Evolutionary conservation across 2,797 vertebrate genomes (phyloP).

Genomic region (Gobio occitaniae): DNA sequence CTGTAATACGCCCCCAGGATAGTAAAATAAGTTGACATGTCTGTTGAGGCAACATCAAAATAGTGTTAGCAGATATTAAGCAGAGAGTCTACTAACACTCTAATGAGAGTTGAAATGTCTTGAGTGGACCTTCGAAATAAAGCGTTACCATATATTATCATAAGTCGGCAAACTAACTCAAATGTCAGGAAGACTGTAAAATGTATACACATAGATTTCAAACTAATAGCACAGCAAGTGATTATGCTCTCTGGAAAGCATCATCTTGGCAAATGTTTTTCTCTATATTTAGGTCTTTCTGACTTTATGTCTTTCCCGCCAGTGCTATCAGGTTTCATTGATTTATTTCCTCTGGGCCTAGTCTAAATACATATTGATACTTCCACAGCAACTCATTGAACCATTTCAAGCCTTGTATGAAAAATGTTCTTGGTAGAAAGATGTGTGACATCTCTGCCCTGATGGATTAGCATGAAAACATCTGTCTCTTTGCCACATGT

Average conservation of each 20-base stretch:
- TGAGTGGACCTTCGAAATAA: background rate
- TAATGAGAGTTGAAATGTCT: background rate
- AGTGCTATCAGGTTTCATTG: conserved; percentile 28
- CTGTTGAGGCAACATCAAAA: too few species aligned
- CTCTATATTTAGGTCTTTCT: conserved; percentile 23
- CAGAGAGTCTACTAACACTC: too few species aligned
- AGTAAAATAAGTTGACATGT: background rate
- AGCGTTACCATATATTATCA: background rate
- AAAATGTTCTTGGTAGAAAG: conserved; percentile 52
- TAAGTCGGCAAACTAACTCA: background rate
- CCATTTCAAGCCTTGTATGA: conserved; percentile 54
- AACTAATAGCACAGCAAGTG: conserved; percentile 13
- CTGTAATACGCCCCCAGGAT: background rate
- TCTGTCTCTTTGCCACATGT: background rate
- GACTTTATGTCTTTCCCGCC: background rate
- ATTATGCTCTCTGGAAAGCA: conserved; percentile 24
- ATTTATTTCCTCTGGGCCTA: conserved; percentile 33
- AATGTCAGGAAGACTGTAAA: background rate
- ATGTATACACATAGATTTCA: background rate
- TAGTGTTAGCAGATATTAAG: too few species aligned
- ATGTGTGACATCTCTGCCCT: conserved; percentile 24
- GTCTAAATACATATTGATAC: conserved; percentile 49
- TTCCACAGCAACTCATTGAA: conserved; percentile 46
- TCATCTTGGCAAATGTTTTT: conserved; percentile 18
- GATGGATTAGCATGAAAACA: conserved; percentile 36